phyloP scores from a whole-genome alignment of 1,140 invertebrate species.

The Lerema accius region DNA sequence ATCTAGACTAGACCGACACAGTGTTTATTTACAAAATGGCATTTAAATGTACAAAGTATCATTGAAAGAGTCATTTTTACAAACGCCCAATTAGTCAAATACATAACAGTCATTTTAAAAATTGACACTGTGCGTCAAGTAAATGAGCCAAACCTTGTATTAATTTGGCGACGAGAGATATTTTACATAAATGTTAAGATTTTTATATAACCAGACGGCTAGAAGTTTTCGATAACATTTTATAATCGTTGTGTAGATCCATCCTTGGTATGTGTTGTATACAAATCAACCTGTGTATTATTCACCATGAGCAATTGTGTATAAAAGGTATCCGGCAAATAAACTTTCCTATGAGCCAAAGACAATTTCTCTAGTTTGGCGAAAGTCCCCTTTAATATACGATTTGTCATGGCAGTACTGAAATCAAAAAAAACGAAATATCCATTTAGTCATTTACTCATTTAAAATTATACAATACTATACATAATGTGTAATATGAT shows the following conservation, averaged over 20 bases:
- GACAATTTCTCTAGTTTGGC: neutral
- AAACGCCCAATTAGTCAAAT: neutral
- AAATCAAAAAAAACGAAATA: neutral
- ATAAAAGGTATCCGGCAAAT: neutral
- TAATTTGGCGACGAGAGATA: constrained; percentile 1
- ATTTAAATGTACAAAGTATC: too few relatives aligned
- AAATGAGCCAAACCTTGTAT: neutral
- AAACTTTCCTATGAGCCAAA: neutral
- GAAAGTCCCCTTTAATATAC: neutral
- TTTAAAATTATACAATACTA: constrained; percentile 26
- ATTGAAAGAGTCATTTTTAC: neutral
- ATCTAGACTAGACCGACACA: too few relatives aligned
- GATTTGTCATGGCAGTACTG: constrained; percentile 1
- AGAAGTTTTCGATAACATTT: constrained; percentile 29
- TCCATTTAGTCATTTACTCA: constrained; percentile 32
- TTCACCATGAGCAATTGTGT: neutral
- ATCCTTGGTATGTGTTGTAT: constrained; percentile 16
- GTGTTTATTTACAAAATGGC: neutral
- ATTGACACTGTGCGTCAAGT: neutral
- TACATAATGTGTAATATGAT: constrained; percentile 49
- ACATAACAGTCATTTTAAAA: neutral
- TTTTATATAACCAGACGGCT: constrained; percentile 24
- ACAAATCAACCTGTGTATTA: neutral
- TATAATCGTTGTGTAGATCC: constrained; percentile 27
- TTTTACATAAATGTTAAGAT: constrained; percentile 20